Base-by-base conservation (phyloP, 2,888 invertebrate genomes). In the Acanthosepion lycidas region DNA sequence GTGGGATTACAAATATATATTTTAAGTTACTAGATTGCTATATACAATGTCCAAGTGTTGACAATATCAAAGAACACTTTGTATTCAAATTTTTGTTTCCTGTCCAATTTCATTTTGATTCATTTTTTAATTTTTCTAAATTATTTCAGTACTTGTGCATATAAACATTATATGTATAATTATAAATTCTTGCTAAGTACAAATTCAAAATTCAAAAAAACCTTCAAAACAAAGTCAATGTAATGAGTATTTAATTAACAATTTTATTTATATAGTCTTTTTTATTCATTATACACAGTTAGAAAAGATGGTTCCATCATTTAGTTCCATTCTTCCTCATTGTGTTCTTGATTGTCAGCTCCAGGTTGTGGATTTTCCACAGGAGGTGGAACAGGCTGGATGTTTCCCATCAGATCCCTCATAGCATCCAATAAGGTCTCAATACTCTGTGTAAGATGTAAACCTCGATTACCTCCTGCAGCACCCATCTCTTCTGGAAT, bases 371-470 rank as follows among this genome's bases (percentile, higher is more conserved):
- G 95, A 49, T 98, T 98, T 93, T 97, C 97, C 93, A 96, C 96
- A 6, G 98, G 98, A 93, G 98, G 97, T 96, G 98, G 98, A 5
- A 98, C 98, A 95, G 98, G 97, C 94, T 98, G 98, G 95, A 98
- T 98, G 96, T 98, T 98, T 95, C 98, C 98, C 91, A 98, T 97
- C 95, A 98, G 98, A 96, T 98, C 98, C 92, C 98, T 97, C 98
- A 98, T 98, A 23, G 98, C 98, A 96, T 98, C 98, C 95, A 98
- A 98, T 95, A 98, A 97, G 0, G 98, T 98, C 18, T 98, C 98
- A 6, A 98, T 98, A 95, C 98, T 98, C 95, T 98, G 98, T 64
- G 98, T 98, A 28, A 98, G 97, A 96, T 98, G 98, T 51, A 97
- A 96, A 51, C 95, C 96, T 28, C 95, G 96, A 48, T 95, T 97